These are phyloP conservation scores for Egretta garzetta DNA, from an alignment of 2,113 vertebrate species.

Conservation along the genomic window DNA sequence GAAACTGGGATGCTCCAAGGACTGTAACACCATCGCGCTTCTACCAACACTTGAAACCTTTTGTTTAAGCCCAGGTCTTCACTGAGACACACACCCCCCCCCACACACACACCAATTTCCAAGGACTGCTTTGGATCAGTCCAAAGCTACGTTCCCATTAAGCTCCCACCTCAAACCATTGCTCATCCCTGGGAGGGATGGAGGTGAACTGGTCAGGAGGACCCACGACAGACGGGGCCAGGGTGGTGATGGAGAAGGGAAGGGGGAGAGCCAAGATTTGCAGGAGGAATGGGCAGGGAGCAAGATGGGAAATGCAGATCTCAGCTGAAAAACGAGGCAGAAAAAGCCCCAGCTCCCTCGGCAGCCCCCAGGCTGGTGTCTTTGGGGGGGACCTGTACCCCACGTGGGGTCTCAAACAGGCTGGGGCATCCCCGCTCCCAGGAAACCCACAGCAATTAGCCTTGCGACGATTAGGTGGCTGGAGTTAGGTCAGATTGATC, in stretches of 20 bases:
- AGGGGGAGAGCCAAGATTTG: background rate
- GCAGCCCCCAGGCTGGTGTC: background rate
- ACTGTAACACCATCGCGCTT: background rate
- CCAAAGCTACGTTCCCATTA: background rate
- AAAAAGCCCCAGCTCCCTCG: background rate
- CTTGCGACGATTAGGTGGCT: background rate
- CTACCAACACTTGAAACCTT: background rate
- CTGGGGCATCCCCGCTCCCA: background rate
- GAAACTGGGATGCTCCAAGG: no score
- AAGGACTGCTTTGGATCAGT: background rate
- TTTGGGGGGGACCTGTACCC: background rate
- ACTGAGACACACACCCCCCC: background rate
- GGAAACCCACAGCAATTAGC: background rate
- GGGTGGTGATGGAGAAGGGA: background rate
- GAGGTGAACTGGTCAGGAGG: background rate
- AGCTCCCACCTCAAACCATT: background rate
- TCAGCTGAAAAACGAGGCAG: background rate
- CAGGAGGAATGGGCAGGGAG: background rate
- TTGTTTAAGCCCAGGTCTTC: background rate
- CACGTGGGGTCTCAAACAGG: fast-evolving
- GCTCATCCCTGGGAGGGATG: background rate
- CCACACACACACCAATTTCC: background rate
- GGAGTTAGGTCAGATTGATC: background rate
- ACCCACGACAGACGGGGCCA: fast-evolving
- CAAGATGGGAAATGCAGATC: background rate